These are phyloP conservation scores for Micoletzkya japonica DNA, from an alignment of 2,888 invertebrate genomes.

Conservation along the genomic window DNA sequence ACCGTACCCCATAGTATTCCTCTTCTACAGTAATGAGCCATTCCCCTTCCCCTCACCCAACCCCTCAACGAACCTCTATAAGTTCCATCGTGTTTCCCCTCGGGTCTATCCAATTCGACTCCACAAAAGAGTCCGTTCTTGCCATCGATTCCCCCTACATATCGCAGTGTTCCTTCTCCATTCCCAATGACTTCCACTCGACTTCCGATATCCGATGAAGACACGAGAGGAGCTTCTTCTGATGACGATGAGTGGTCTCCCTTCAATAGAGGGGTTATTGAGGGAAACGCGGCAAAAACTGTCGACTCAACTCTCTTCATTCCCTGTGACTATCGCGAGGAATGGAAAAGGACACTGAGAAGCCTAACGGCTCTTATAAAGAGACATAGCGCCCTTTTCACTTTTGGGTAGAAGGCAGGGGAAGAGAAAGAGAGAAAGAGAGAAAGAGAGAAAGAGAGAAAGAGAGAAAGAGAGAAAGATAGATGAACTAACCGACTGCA, in stretches of 20 bases:
- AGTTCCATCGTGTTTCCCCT: slow-evolving; percentile 73
- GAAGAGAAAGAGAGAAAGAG: slow-evolving; percentile 2
- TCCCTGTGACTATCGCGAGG: not conserved
- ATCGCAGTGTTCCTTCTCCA: slow-evolving; percentile 69
- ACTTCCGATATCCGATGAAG: slow-evolving; percentile 4
- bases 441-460: not conserved
- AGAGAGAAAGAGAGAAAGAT: not conserved
- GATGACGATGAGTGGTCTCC: not conserved
- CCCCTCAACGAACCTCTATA: too few relatives aligned
- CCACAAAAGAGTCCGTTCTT: slow-evolving; percentile 74
- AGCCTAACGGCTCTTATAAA: too few relatives aligned
- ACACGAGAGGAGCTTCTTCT: slow-evolving; percentile 2
- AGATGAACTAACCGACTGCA: slow-evolving; percentile 4
- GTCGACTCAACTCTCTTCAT: not conserved
- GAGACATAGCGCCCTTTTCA: too few relatives aligned
- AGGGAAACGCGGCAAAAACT: slow-evolving; percentile 3
- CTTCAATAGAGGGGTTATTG: not conserved
- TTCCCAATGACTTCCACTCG: slow-evolving; percentile 11
- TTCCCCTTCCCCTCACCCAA: not conserved
- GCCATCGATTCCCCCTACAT: slow-evolving; percentile 71
- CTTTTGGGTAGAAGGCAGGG: not conserved
- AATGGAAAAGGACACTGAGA: slow-evolving; percentile 7
- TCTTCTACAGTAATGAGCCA: not conserved
- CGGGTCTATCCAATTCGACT: slow-evolving; percentile 70
- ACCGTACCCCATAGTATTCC: too few relatives aligned